Evolutionary conservation across 2,888 invertebrate species (phyloP).

Genomic region (Catocala sponsa): DNA sequence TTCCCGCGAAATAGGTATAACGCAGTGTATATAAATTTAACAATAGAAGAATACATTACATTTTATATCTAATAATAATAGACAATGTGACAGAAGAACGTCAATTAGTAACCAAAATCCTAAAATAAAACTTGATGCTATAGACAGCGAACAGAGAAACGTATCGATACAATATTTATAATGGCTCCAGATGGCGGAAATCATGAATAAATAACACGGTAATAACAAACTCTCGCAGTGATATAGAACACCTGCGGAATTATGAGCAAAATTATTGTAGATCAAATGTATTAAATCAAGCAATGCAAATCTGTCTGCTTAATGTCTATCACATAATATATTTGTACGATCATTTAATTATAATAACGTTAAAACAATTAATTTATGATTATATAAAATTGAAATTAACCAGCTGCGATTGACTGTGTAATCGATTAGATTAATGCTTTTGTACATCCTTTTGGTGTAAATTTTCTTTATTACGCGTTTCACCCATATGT

Average conservation of each 20-base stretch:
- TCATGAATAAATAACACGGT: slow-evolving; percentile 10
- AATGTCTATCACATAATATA: background rate
- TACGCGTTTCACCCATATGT: too few species aligned
- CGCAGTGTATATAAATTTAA: too few species aligned
- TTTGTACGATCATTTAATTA: slow-evolving; percentile 1
- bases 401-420: background rate
- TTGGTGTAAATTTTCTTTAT: too few species aligned
- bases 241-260: slow-evolving; percentile 11
- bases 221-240: slow-evolving; percentile 4
- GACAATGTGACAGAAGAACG: too few species aligned
- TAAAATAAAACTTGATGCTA: background rate
- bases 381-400: background rate
- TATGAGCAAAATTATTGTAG: slow-evolving; percentile 6
- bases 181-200: slow-evolving; percentile 12
- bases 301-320: background rate
- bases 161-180: slow-evolving; percentile 10
- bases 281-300: slow-evolving; percentile 1
- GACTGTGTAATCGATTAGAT: too few species aligned
- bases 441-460: too few species aligned
- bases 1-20: too few species aligned
- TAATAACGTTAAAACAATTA: background rate
- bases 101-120: background rate
- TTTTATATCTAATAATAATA: too few species aligned
- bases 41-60: too few species aligned
- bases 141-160: slow-evolving; percentile 2